Evolutionary conservation across 2,888 invertebrate genomes (phyloP), one percentile per base, ranked within the genome.

Genomic region (Cheilosia urbana): DNA sequence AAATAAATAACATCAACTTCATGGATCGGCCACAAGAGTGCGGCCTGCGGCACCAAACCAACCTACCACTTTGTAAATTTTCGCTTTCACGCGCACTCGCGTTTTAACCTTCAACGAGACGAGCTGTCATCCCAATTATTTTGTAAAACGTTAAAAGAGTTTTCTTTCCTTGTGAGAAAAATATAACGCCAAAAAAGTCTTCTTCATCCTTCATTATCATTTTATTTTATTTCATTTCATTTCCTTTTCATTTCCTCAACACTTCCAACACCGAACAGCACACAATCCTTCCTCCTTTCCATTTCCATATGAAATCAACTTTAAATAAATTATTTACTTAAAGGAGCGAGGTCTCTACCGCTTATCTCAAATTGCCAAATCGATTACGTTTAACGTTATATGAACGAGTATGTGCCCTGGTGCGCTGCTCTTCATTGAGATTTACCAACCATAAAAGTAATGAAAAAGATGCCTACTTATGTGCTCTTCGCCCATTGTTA

Each of bases 381-480:
- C 81, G 81, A 81, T 53, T 63, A 75, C 49, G 21, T 40, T 40
- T 37, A 37, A 4, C 37, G 3, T 37, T 37, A 13, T 37, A 1
- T 13, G 3, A 1, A 4, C 13, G 3, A 13, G 13, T 13, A 13
- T 81, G 30, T 65, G 69, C 69, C 51, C 42, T 60, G 37, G 27
- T 27, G 27, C 27, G 27, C 6, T 30, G 9, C 62, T 45, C 13
- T 21, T 4, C 68, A 69, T 77, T 66, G 40, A 71, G 71, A 79
- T 79, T 79, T 79, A 68, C 58, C 69, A 58, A 21, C 73, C 79
- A 75, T 75, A 73, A 68, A 69, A 53, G 49, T 60, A 78, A 83
- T 83, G 75, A 69, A 84, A 79, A 66, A 75, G 80, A 80, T 75
- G 42, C 75, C 80, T 71, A 84, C 75, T 69, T 79, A 79, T 62